Conservation (phyloP, 64 coral and sea anemone species). For the Actinia tenebrosa region DNA sequence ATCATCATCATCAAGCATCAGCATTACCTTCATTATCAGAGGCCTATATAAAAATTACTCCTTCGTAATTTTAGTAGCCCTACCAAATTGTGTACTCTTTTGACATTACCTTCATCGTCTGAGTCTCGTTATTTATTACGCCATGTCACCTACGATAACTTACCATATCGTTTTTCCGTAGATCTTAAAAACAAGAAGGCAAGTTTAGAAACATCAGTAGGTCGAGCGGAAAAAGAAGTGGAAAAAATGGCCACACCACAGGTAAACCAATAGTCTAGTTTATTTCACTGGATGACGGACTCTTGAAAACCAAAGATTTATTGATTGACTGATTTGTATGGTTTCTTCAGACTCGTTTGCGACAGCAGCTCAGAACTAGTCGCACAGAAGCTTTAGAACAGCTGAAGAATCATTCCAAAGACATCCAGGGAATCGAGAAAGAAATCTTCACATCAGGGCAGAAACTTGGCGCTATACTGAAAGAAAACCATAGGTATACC, state of each 20-base stretch:
- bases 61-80: too few species aligned
- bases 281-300: too few species aligned
- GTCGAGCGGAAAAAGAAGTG: slow-evolving; percentile 75
- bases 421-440: slow-evolving; percentile 68
- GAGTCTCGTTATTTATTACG: too few species aligned
- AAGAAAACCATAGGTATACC: slow-evolving; percentile 81
- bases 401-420: slow-evolving; percentile 61
- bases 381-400: slow-evolving; percentile 59
- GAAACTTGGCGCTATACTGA: slow-evolving; percentile 74
- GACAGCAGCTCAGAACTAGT: slow-evolving; percentile 41
- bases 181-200: slow-evolving; percentile 93
- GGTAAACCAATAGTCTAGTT: slow-evolving; percentile 29
- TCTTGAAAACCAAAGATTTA: background rate
- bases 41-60: too few species aligned
- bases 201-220: slow-evolving; percentile 71
- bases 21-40: too few species aligned
- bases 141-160: too few species aligned
- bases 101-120: too few species aligned
- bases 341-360: slow-evolving; percentile 46
- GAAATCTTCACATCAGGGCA: slow-evolving; percentile 73
- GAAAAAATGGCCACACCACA: slow-evolving; percentile 79
- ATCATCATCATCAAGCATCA: too few species aligned
- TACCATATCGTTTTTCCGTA: background rate
- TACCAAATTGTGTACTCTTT: too few species aligned
- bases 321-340: background rate